These are phyloP conservation scores for Ophion costatus DNA, from an alignment of 2,888 invertebrate species.

Conservation along the genomic window DNA sequence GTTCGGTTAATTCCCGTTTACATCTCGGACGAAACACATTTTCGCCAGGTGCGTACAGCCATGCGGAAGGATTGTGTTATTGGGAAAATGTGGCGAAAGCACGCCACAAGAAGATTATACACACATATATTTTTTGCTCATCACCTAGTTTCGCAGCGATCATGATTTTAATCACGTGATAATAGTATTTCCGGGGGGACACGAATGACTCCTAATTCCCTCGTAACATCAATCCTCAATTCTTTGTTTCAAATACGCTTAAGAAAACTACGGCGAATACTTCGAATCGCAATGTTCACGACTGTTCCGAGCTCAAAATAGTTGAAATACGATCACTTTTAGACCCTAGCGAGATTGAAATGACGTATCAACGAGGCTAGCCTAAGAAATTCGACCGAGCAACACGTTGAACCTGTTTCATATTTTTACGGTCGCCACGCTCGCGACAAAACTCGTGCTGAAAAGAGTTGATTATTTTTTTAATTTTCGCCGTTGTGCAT, in stretches of 20 bases:
- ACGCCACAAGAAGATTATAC: not conserved
- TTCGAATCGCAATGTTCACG: constrained; percentile 39
- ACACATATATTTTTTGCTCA: constrained; percentile 49
- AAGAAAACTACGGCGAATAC: constrained; percentile 49
- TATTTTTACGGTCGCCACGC: constrained; percentile 22
- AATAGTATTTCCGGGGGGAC: constrained; percentile 35
- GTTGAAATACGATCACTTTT: constrained; percentile 29
- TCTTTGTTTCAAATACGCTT: constrained; percentile 49
- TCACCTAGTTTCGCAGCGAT: constrained; percentile 30
- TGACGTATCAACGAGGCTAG: constrained; percentile 25
- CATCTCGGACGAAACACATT: not conserved
- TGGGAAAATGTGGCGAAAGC: constrained; percentile 37
- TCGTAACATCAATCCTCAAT: constrained; percentile 38
- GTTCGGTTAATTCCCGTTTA: not conserved
- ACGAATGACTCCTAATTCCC: constrained; percentile 24
- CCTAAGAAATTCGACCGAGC: constrained; percentile 30
- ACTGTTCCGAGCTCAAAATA: constrained; percentile 63
- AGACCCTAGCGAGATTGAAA: constrained; percentile 13
- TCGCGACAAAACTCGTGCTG: constrained; percentile 8
- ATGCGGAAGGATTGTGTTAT: constrained; percentile 45
- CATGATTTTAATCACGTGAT: constrained; percentile 44
- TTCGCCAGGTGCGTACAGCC: constrained; percentile 3
- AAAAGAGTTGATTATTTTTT: constrained; percentile 20
- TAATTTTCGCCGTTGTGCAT: constrained; percentile 28
- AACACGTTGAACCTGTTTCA: constrained; percentile 31